Evolutionary conservation across 2,113 vertebrate genomes (phyloP), one percentile per base, ranked within the genome.

Genomic region (Pygoscelis adeliae): DNA sequence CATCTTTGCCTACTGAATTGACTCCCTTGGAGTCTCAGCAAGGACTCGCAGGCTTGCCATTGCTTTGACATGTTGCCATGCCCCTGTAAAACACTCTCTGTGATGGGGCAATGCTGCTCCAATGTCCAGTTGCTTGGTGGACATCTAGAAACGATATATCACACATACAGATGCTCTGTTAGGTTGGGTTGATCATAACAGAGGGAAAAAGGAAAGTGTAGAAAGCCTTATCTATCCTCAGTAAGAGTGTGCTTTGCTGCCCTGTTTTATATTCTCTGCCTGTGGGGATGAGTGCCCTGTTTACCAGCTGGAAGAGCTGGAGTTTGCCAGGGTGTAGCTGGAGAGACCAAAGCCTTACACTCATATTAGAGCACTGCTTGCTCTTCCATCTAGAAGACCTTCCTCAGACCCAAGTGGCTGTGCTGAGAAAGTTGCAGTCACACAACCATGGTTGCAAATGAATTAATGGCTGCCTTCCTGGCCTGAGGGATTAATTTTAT

Each of bases 231-330:
- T 29, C 14, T 36, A 7, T 19, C 46, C 27, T 74, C 61, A 63
- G 25, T 73, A 63, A 42, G 27, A 40, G 2, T 77, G 10, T 76
- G 21, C 47, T 91, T 77, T 83, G 23, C 76, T 81, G 44, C 13
- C 62, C 44, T 52, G 7, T 49, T 71, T 72, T 52, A 42, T 27
- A 22, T 72, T 76, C 26, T 58, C 22, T 69, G 49, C 8, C 8
- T 20, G 20, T 40, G 67, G 30, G 13, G 26, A 67, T 0, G 0
- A 81, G 52, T 67, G 17, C 20, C 36, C 26, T 59, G 25, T 72
- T 76, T 46, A 25, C 23, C 42, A 49, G 21, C 27, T 93, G 83
- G 61, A 87, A 55, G 38, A 67, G 38, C 20, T 62, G 55, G 20
- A 25, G 14, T 58, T 87, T 87, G 32, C 30, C 11, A 34, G 25